Evolutionary conservation across 2,797 vertebrate species (phyloP).

Genomic region (Sebastiscus tertius): DNA sequence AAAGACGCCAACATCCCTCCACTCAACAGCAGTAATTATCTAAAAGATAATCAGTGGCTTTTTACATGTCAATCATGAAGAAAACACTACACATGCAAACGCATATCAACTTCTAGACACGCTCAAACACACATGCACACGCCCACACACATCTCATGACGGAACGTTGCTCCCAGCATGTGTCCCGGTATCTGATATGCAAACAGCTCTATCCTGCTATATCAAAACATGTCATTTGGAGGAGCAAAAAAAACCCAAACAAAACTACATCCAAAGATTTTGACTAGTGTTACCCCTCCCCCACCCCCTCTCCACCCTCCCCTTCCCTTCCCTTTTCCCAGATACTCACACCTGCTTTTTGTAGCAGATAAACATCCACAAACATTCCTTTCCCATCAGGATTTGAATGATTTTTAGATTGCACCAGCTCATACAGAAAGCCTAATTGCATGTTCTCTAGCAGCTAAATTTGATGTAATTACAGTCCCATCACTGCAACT

Average conservation of each 20-base stretch:
- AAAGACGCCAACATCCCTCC: conserved; percentile 31
- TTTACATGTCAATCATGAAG: conserved; percentile 58
- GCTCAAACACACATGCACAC: conserved; percentile 3
- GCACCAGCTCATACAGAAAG: conserved; percentile 13
- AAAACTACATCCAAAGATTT: background rate
- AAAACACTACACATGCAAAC: conserved; percentile 20
- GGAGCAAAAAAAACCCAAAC: conserved; percentile 1
- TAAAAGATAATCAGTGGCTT: conserved; percentile 62
- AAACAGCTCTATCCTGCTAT: conserved; percentile 36
- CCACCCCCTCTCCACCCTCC: too few relatives aligned
- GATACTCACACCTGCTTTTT: conserved; percentile 46
- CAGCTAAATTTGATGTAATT: conserved; percentile 40
- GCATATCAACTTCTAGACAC: background rate
- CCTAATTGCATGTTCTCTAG: conserved; percentile 43
- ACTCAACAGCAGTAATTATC: conserved; percentile 63
- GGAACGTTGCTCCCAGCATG: conserved; percentile 44
- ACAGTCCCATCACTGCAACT: conserved; percentile 14
- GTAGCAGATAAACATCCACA: conserved; percentile 26
- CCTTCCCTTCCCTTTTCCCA: background rate
- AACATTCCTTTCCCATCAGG: conserved; percentile 17
- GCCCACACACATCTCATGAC: conserved; percentile 25
- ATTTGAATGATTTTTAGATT: conserved; percentile 14
- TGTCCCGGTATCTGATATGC: conserved; percentile 47
- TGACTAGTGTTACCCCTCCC: background rate
- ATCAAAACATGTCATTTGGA: conserved; percentile 67